phyloP scores from a whole-genome alignment of 2,888 invertebrate species.

The Panopea generosa region DNA sequence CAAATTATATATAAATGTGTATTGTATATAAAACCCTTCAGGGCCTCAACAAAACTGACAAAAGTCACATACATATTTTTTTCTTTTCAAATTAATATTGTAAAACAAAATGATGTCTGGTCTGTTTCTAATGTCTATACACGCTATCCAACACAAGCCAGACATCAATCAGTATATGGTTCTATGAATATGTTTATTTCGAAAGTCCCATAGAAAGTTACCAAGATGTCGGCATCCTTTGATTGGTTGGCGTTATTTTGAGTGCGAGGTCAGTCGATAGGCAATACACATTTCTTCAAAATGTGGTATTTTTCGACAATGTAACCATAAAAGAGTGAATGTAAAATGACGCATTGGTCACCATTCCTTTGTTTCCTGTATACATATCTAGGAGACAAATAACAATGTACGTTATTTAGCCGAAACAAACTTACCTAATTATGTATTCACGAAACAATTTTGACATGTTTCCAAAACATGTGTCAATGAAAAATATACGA shows the following conservation, averaged over 20 bases:
- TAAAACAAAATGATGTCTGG: no score
- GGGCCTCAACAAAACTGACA: no score
- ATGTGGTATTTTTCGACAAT: conserved; percentile 5
- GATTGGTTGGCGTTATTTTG: conserved; percentile 34
- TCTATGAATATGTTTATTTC: no score
- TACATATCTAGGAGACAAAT: neutral
- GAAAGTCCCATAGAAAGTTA: conserved; percentile 6
- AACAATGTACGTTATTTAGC: conserved; percentile 9
- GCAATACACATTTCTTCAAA: neutral
- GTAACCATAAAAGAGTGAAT: conserved; percentile 5
- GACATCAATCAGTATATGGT: no score
- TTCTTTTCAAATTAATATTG: no score
- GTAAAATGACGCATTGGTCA: conserved; percentile 14
- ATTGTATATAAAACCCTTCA: no score
- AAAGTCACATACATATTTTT: no score
- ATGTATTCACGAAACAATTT: conserved; percentile 32
- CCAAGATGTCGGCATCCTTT: conserved; percentile 9
- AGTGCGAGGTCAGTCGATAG: neutral
- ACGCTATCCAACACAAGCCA: no score
- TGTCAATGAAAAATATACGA: conserved; percentile 39
- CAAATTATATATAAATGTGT: no score
- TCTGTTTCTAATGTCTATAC: no score
- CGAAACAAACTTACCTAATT: conserved; percentile 16
- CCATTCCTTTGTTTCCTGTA: neutral
- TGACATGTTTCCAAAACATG: conserved; percentile 64